phyloP scores from a whole-genome alignment of 2,113 vertebrate species.

The Tragelaphus strepsiceros region DNA sequence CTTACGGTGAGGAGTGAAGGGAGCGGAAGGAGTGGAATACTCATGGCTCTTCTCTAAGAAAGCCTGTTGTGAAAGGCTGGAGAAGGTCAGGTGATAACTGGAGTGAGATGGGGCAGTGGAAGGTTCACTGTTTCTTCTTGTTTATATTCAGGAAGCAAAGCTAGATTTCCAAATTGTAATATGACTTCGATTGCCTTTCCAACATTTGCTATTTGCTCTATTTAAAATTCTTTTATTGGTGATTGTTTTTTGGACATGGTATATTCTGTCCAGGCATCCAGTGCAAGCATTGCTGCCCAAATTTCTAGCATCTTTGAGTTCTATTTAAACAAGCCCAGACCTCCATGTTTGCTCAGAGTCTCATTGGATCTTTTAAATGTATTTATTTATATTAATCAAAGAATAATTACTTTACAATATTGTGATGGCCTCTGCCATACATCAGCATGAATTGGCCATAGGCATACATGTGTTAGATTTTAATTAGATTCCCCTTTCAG shows the following conservation, averaged over 20 bases:
- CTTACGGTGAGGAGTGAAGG: background rate
- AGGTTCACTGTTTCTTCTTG: background rate
- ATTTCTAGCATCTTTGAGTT: background rate
- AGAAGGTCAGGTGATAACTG: background rate
- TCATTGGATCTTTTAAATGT: background rate
- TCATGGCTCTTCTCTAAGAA: background rate
- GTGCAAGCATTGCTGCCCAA: background rate
- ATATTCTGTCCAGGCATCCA: background rate
- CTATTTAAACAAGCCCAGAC: background rate
- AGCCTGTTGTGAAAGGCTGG: background rate
- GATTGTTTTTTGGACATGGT: background rate
- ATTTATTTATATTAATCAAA: background rate
- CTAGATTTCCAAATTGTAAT: background rate
- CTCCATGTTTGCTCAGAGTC: background rate
- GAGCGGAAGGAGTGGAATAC: fast-evolving
- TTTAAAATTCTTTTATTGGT: background rate
- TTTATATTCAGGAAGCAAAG: background rate
- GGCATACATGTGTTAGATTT: background rate
- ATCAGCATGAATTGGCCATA: background rate
- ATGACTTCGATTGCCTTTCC: background rate
- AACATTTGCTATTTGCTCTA: background rate
- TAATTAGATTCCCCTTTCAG: background rate
- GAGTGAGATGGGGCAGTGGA: background rate
- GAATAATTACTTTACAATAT: background rate
- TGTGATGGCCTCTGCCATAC: background rate